A percentile compares a stretch with the other conserved stretches of the same genome.
Evolutionary conservation across 2,113 vertebrate species (phyloP).

Genomic region (Triplophysa rosa): DNA sequence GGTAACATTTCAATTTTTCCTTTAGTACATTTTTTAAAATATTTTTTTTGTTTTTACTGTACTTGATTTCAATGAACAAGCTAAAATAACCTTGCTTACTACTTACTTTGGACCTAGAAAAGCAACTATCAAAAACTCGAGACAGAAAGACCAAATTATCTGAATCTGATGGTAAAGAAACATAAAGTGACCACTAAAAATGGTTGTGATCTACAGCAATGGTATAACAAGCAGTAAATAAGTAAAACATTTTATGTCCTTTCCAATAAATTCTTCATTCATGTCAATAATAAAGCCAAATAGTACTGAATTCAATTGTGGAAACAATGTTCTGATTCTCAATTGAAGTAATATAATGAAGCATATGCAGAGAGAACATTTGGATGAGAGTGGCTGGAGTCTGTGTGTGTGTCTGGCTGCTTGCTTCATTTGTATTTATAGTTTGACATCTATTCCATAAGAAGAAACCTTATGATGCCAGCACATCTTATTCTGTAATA

Average conservation of each 20-base stretch:
- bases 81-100: too few relatives aligned
- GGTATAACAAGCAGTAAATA: not conserved
- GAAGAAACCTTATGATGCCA: not conserved
- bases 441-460: not conserved
- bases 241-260: not conserved
- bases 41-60: too few relatives aligned
- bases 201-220: too few relatives aligned
- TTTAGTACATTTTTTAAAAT: too few relatives aligned
- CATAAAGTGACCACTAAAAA: too few relatives aligned
- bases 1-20: too few relatives aligned
- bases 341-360: not conserved
- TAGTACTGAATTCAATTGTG: not conserved
- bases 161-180: too few relatives aligned
- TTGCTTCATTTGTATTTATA: not conserved
- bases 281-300: conserved; percentile 42
- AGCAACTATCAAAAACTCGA: too few relatives aligned
- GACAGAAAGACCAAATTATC: too few relatives aligned
- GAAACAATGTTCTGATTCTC: conserved; percentile 24
- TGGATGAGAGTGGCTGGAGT: not conserved
- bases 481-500: too few relatives aligned
- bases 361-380: conserved; percentile 4
- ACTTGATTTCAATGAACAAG: too few relatives aligned
- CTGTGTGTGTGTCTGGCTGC: conserved; percentile 33
- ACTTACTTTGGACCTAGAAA: too few relatives aligned
- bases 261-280: not conserved